phyloP scores from a whole-genome alignment of 2,797 vertebrate species.

The Staurois parvus region DNA sequence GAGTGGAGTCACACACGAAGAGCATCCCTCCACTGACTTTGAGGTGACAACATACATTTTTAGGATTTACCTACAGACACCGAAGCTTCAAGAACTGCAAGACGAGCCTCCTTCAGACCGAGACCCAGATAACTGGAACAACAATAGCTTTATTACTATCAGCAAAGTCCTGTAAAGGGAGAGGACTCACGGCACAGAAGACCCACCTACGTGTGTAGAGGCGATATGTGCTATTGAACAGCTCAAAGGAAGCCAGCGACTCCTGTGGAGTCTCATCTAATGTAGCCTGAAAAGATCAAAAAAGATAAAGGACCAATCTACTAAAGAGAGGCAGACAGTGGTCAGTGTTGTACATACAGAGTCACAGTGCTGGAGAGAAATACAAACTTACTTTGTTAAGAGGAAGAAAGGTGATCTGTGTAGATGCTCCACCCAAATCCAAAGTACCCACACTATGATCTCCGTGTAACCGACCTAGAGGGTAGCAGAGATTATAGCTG shows the following conservation, averaged over 20 bases:
- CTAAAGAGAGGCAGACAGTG: background rate
- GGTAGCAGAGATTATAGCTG: background rate
- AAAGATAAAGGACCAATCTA: background rate
- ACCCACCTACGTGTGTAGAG: conserved; percentile 96
- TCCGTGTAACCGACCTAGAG: conserved; percentile 89
- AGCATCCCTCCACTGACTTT: no score
- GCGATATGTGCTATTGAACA: conserved; percentile 92
- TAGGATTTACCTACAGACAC: conserved; percentile 83
- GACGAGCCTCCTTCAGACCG: conserved; percentile 90
- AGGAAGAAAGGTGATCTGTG: conserved; percentile 97
- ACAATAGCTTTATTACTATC: background rate
- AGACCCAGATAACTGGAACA: conserved; percentile 92
- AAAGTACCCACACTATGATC: conserved; percentile 91
- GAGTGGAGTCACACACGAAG: no score
- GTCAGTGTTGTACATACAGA: background rate
- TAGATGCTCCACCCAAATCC: conserved; percentile 96
- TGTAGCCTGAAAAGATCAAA: conserved; percentile 82
- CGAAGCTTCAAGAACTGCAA: conserved; percentile 91
- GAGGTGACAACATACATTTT: no score
- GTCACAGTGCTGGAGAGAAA: no score
- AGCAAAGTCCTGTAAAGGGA: no score
- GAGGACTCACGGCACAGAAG: background rate
- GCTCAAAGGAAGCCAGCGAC: conserved; percentile 90
- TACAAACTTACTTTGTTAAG: conserved; percentile 83
- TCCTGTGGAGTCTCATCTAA: conserved; percentile 82